Base-by-base conservation (phyloP, 2,797 vertebrate genomes). In the Eulemur mongoz region DNA sequence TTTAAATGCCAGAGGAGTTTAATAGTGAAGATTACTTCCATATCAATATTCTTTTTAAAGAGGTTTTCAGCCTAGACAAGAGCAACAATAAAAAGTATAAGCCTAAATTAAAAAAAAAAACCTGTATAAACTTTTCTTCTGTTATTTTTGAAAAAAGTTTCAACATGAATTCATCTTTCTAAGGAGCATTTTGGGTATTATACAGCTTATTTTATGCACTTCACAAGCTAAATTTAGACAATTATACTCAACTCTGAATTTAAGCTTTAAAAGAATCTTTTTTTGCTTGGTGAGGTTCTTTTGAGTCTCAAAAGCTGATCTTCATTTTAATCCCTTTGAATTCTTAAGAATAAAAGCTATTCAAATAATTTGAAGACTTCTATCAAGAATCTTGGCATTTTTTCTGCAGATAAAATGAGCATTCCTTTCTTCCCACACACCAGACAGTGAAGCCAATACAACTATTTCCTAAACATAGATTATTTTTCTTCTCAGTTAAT, bases 351-450 rank as follows among this genome's bases (percentile, higher is more conserved):
- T 81, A 97, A 94, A 89, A 96, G 52, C 75, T 97, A 94, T 97
- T 94, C 93, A 89, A 97, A 97, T 95, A 96, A 98, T 97, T 73
- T 89, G 79, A 91, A 96, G 91, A 81, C 78, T 93, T 95, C 94
- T 40, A 20, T 93, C 89, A 94, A 95, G 93, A 97, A 95, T 81
- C 30, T 85, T 97, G 96, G 95, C 91, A 80, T 72, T 94, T 91
- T 73, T 96, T 76, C 96, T 89, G 27, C 38, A 96, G 89, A 96
- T 96, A 96, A 91, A 85, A 93, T 30, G 72, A 59, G 38, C 91
- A 96, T 96, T 96, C 76, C 89, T 76, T 75, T 93, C 94, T 96
- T 93, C 91, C 95, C 80, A 97, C 95, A 73, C 15, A 84, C 57
- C 35, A 75, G 84, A 80, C 30, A 72, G 65, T 12, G 35, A 91